These are phyloP conservation scores for Trialeurodes vaporariorum DNA, from an alignment of 1,140 invertebrate species.

Conservation along the genomic window DNA sequence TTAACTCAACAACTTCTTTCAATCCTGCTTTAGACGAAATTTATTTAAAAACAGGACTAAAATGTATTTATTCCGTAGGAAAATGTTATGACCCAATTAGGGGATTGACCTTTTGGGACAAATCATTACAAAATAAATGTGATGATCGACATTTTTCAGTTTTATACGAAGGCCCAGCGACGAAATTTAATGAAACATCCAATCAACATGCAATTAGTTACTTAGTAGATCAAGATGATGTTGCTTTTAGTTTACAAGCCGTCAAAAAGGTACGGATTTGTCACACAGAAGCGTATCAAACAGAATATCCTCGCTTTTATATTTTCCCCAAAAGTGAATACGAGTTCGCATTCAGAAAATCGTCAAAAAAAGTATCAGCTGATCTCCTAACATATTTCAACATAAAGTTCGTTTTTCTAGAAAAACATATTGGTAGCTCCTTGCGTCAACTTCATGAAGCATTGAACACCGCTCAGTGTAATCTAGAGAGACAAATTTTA, in stretches of 20 bases:
- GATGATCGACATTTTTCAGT: not conserved
- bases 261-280: not conserved
- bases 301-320: not conserved
- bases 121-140: not conserved
- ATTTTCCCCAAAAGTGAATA: not conserved
- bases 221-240: not conserved
- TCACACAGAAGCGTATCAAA: not conserved
- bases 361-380: not conserved
- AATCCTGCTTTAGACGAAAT: not conserved
- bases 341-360: not conserved
- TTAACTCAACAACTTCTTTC: not conserved
- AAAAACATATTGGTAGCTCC: not conserved
- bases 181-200: not conserved
- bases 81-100: not conserved
- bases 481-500: conserved; percentile 4
- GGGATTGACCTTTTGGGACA: not conserved
- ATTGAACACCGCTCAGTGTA: not conserved
- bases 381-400: not conserved
- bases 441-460: not conserved
- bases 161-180: conserved; percentile 7
- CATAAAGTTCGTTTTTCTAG: conserved; percentile 5
- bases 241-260: not conserved
- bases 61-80: not conserved
- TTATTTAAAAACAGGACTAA: conserved; percentile 1
- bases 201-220: not conserved